Percentiles rank a stretch among this genome's conserved stretches.
These are phyloP conservation scores for Leptinotarsa tumamoca DNA, from an alignment of 2,888 invertebrate species.

Conservation along the genomic window DNA sequence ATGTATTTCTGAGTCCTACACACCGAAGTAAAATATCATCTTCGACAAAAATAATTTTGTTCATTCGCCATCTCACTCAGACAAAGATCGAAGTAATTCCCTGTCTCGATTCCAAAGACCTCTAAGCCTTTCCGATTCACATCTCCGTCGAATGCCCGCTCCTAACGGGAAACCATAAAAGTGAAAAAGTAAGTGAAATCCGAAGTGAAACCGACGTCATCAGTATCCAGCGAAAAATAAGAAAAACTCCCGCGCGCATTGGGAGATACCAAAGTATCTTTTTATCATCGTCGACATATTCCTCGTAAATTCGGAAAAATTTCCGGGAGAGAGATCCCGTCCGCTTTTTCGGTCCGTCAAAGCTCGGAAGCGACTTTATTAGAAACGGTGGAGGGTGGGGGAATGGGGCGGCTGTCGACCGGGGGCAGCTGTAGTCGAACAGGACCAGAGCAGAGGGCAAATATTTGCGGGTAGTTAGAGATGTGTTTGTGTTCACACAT, in stretches of 20 bases:
- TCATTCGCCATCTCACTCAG: not conserved
- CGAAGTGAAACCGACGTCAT: slow-evolving; percentile 12
- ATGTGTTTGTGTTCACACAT: slow-evolving; percentile 53
- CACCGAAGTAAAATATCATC: too few species aligned
- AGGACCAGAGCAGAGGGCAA: slow-evolving; percentile 45
- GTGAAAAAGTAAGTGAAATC: slow-evolving; percentile 12
- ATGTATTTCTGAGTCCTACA: too few species aligned
- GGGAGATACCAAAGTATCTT: slow-evolving; percentile 8
- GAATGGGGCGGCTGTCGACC: not conserved
- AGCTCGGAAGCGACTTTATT: slow-evolving; percentile 36
- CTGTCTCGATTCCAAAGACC: not conserved
- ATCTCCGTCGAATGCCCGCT: not conserved
- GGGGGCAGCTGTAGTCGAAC: slow-evolving; percentile 27
- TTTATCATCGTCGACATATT: slow-evolving; percentile 32
- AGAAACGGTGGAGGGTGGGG: slow-evolving; percentile 15
- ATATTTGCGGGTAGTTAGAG: slow-evolving; percentile 54
- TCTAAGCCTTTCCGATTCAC: not conserved
- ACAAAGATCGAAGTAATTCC: not conserved
- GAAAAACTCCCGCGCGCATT: not conserved
- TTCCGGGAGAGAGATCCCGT: slow-evolving; percentile 36
- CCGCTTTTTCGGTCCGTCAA: slow-evolving; percentile 38
- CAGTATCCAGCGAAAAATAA: slow-evolving; percentile 6
- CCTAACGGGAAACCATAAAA: slow-evolving; percentile 10
- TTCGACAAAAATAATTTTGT: too few species aligned
- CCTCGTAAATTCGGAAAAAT: slow-evolving; percentile 39